Base-by-base conservation (phyloP, 1,140 invertebrate species). In the Coelopa frigida region DNA sequence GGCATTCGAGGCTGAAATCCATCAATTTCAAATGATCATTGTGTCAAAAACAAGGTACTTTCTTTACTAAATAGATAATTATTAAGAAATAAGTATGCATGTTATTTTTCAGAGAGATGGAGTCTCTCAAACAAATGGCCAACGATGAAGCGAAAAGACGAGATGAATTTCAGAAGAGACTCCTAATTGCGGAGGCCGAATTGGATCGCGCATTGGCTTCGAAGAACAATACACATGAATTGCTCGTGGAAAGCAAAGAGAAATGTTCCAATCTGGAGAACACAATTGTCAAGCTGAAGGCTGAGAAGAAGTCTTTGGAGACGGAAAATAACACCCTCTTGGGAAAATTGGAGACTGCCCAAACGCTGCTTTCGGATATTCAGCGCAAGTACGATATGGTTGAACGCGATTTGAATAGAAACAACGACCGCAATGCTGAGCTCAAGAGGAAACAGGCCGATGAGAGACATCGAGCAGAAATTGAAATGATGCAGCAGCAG, bases 211-310 rank as follows among this genome's bases (percentile, higher is more conserved):
- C 72, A 2, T 60, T 73, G 23, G 56, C 75, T 0, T 74, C 71
- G 11, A 57, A 75, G 11, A 68, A 75, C 33, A 70, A 77, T 45
- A 70, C 73, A 12, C 75, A 77, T 51, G 71, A 76, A 24, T 62
- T 78, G 44, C 67, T 78, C 44, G 75, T 70, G 7, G 67, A 70
- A 14, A 55, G 55, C 17, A 70, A 70, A 35, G 54, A 55, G 35
- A 61, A 55, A 14, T 59, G 61, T 43, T 66, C 64, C 1, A 55
- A 68, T 46, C 44, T 66, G 31, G 60, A 70, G 10, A 62, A 53
- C 22, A 49, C 42, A 5, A 56, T 68, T 17, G 41, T 50, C 1
- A 69, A 69, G 44, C 36, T 69, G 18, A 59, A 56, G 8, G 10
- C 12, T 0, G 60, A 68, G 14, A 70, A 62, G 27, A 68, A 58